Evolutionary conservation across 2,113 vertebrate genomes (phyloP).

Genomic region (Columbina picui): DNA sequence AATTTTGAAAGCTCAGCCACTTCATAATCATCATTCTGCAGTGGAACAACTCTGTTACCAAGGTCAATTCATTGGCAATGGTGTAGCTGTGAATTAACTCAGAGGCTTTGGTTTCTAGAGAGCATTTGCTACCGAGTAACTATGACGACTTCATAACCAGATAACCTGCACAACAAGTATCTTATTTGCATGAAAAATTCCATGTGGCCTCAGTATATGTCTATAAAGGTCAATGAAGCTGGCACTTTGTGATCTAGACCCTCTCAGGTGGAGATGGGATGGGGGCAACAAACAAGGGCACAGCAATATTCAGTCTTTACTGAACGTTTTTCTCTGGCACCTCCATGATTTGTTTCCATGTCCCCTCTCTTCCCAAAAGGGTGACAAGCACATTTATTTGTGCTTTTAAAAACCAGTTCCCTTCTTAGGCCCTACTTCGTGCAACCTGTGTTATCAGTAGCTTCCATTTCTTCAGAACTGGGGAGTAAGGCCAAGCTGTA

Average conservation of each 20-base stretch:
- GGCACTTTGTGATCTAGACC: neutral
- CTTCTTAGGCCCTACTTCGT: neutral
- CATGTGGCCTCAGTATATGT: neutral
- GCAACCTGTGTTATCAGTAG: neutral
- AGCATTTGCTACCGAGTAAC: neutral
- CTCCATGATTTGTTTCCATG: neutral
- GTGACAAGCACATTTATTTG: neutral
- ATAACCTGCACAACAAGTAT: neutral
- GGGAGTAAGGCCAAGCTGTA: neutral
- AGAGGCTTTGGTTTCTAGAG: neutral
- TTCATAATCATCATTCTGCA: neutral
- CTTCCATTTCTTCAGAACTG: neutral
- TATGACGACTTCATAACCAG: neutral
- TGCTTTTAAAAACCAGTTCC: neutral
- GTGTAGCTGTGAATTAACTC: neutral
- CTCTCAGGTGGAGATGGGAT: neutral
- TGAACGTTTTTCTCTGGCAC: neutral
- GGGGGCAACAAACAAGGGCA: neutral
- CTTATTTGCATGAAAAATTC: neutral
- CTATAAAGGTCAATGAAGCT: accelerated
- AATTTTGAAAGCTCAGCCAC: neutral
- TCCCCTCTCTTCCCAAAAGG: neutral
- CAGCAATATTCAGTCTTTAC: neutral
- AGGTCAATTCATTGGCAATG: neutral
- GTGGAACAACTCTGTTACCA: neutral